These are phyloP conservation scores for Xylophagus ater DNA, from an alignment of 2,888 invertebrate genomes.

Conservation along the genomic window DNA sequence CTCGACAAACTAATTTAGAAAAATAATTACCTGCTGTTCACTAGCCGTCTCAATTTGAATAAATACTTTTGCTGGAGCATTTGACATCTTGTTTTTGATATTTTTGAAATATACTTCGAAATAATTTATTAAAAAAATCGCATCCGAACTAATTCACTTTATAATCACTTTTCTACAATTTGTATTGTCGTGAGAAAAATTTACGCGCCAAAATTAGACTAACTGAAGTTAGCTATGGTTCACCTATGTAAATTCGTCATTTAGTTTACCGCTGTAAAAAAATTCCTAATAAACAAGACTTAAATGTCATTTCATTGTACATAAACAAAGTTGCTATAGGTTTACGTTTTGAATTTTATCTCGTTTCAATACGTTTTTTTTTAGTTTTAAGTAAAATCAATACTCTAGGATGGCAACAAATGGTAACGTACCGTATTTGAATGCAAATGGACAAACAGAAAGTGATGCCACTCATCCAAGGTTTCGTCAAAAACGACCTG, in stretches of 20 bases:
- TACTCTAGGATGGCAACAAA: slow-evolving; percentile 17
- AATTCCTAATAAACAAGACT: not conserved
- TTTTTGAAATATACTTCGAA: too few species aligned
- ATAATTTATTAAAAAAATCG: too few species aligned
- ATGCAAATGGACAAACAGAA: slow-evolving; percentile 24
- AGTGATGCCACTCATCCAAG: slow-evolving; percentile 32
- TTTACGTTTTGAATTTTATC: not conserved
- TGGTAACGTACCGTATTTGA: slow-evolving; percentile 15
- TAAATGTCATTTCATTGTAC: not conserved
- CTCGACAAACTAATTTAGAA: not conserved
- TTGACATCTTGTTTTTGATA: slow-evolving; percentile 36
- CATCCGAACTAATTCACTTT: not conserved
- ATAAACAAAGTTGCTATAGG: not conserved
- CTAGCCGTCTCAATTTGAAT: slow-evolving; percentile 37
- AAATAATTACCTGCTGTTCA: slow-evolving; percentile 31
- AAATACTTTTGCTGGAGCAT: slow-evolving; percentile 33
- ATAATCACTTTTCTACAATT: not conserved
- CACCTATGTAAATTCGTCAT: too few species aligned
- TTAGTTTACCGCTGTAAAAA: too few species aligned
- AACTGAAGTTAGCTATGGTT: not conserved
- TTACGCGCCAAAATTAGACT: not conserved
- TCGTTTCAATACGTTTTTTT: not conserved
- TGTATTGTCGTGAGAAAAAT: not conserved
- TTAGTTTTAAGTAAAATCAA: not conserved
- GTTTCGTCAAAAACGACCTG: slow-evolving; percentile 25